Evolutionary conservation across 2,888 invertebrate genomes (phyloP), one percentile per base, ranked within the genome.

Genomic region (Gibbula magus): DNA sequence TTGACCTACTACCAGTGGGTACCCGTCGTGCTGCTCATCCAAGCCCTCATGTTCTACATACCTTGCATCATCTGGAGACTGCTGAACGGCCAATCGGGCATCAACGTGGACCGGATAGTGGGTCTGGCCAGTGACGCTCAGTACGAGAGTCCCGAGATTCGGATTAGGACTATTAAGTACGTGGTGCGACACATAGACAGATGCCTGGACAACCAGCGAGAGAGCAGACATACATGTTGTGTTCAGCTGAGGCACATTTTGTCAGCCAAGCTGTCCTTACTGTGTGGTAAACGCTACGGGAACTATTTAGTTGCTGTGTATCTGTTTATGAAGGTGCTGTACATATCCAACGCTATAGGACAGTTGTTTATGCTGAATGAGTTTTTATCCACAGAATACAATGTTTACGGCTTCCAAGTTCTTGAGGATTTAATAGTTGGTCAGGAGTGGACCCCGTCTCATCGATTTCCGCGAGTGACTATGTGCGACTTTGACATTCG

Each of bases 21-120:
- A 29, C 93, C 93, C 0, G 90, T 93, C 20, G 91, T 93, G 87
- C 87, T 93, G 56, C 89, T 93, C 2, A 86, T 93, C n/a, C 92
- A 93, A 86, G 93, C 94, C 16, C 91, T 94, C 80, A 88, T 94
- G 82, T 94, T 93, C 88, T 94, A 93, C 86, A 88, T 93, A 81
- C 94, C 94, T 1, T 93, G 93, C 86, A 89, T 94, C 45, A 90
- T 93, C 82, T 94, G 94, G 94, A 86, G 93, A 73, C 86, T 93
- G 22, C 90, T 94, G 85, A 93, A 93, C 83, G 92, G 93, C 79
- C 93, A 93, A 82, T 93, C 93, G 20, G 94, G 94, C 78, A 94
- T 94, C 83, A 94, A 94, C 87, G 92, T 94, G 35, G 91, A 92
- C 82, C 86, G 92, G 78, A 90, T 92, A 70, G 92, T 92, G 29